Base-by-base conservation (phyloP, 2,797 vertebrate genomes). In the Sorex maritimensis region DNA sequence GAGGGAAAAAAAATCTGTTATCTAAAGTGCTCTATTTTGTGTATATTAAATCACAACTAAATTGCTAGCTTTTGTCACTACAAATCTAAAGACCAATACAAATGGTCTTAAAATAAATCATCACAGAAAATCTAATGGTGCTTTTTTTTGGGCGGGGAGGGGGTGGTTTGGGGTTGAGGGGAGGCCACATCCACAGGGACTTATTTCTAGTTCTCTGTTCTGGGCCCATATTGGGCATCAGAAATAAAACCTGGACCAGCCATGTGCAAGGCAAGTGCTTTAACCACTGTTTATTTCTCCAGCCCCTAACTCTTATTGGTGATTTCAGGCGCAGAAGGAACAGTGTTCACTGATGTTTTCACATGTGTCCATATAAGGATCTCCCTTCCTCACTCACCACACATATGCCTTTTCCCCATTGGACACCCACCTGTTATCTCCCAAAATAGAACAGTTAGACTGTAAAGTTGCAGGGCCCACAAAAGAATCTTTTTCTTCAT, bases 381-480 rank as follows among this genome's bases (percentile, higher is more conserved):
- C 5, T 23, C 46, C 12, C 26, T 15, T 12, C 38, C 65, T 58
- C 38, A n/a, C 17, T 24, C 74, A 12, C 52, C 73, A n/a, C 55
- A 69, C 46, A 61, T 38, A 11, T 5, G 80, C 75, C 67, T 89
- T 68, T 80, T 49, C 21, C 69, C 78, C 73, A 72, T n/a, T 52
- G 9, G n/a, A 67, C 67, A 80, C 68, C 84, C 95, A 94, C 88
- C 87, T 93, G 91, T 91, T 73, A 69, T 5, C 46, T 49, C 69
- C 90, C 58, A 79, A 92, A 96, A 95, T 93, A 96, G 92, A 80
- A 92, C 68, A 7, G 6, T 61, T 2, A 78, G n/a, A 8, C 88
- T 75, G 55, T 28, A 65, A 63, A 81, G 65, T 90, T 72, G 82
- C 7, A 7, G 34, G 41, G 41, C 7, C 41, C 41, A 44, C 41